Percentiles rank a stretch among this genome's conserved stretches.
phyloP scores from a whole-genome alignment of 2,113 vertebrate genomes.

The Centropristis striata region DNA sequence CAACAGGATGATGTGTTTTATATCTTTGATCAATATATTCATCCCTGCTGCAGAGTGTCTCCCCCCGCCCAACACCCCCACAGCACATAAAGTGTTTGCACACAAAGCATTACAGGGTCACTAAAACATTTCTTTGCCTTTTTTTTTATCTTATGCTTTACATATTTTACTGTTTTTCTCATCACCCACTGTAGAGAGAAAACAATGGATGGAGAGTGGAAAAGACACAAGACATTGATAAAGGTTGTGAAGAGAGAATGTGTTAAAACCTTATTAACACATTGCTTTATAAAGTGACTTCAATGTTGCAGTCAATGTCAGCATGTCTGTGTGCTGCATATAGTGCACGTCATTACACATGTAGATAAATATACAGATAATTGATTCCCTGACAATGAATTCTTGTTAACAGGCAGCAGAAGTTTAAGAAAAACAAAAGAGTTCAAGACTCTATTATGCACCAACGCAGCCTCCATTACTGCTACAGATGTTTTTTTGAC shows the following conservation, averaged over 20 bases:
- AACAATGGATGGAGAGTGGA: constrained; percentile 3
- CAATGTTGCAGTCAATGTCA: neutral
- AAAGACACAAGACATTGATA: constrained; percentile 21
- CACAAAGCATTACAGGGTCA: neutral
- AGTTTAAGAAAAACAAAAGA: neutral
- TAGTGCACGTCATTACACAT: neutral
- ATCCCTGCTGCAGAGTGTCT: neutral
- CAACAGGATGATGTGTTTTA: constrained; percentile 35
- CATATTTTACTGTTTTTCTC: constrained; percentile 30
- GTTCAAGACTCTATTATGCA: neutral
- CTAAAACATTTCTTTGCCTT: neutral
- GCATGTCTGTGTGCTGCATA: neutral
- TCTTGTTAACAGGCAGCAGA: neutral
- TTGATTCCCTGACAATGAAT: neutral
- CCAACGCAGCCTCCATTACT: neutral
- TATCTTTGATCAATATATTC: constrained; percentile 9
- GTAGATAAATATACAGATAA: neutral
- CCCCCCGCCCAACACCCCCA: neutral
- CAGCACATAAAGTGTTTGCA: neutral
- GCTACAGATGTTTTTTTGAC: neutral
- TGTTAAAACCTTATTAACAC: too few relatives aligned
- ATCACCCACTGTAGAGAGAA: constrained; percentile 28
- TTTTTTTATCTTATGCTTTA: constrained; percentile 42
- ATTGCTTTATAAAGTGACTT: neutral
- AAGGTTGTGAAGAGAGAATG: neutral